Base-by-base conservation (phyloP, 2,888 invertebrate species). In the Platynereis dumerilii region DNA sequence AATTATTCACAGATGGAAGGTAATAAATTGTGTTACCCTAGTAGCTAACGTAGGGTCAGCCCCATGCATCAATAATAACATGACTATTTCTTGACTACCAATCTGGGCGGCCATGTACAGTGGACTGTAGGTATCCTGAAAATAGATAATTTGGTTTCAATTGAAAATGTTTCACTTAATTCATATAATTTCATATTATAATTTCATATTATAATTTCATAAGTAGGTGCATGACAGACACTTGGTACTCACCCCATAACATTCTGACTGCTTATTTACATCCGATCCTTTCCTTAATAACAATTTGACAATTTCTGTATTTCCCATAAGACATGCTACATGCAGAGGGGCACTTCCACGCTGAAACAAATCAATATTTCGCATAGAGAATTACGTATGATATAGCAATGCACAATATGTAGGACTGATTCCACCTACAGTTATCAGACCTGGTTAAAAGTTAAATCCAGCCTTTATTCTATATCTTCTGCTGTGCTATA, bases 21-120 rank as follows among this genome's bases (percentile, higher is more conserved):
- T n/a, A n/a, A n/a, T n/a, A n/a, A n/a, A n/a, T n/a, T n/a, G n/a
- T n/a, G 12, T 60, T 28, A 69, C 72, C 60, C 64, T 66, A 1
- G 72, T 72, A 1, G 63, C 27, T 17, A 66, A 55, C 20, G 69
- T 67, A n/a, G 71, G 72, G 53, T 72, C 71, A 2, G 71, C 69
- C 26, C 71, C 71, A 56, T 69, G 67, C 2, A 70, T 71, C 65
- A 72, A 60, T 34, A 72, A 45, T 42, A 72, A 53, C 7, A 64
- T 70, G 10, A 72, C 72, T 15, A 72, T 71, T 53, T 72, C 72
- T 44, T 71, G 72, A 56, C 72, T 65, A 10, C 72, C 72, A 27
- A 72, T 72, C 63, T 72, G 72, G 20, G 72, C 69, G 2, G 72
- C 71, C 72, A 72, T 72, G 61, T 72, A 72, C 58, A 72, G 58